Base-by-base conservation (phyloP, 1,140 invertebrate genomes). In the Drosophila seguyi region DNA sequence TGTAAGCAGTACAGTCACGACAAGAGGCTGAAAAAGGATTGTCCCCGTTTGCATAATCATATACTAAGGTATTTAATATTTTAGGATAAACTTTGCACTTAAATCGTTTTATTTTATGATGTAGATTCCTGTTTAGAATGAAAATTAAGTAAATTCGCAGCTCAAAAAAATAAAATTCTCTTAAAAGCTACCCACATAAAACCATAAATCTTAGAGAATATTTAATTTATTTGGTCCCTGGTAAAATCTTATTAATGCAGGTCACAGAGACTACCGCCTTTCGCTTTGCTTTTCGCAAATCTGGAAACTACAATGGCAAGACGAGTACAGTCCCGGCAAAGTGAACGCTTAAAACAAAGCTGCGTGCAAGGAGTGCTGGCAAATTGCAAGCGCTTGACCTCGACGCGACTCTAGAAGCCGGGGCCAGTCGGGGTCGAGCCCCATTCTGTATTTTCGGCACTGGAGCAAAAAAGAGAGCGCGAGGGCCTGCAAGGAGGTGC, bases 361-460 rank as follows among this genome's bases (percentile, higher is more conserved):
- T 50, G 67, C 53, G 36, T 42, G 55, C 50, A 39, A 71, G 50
- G 6, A 41, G 27, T 47, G 36, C 68, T 71, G 68, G 66, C 45
- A 75, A 75, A 75, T 75, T 75, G 73, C 60, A 75, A 16, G 7
- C 52, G 38, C 73, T 75, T 75, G 73, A 75, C 73, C 73, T 75
- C 73, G 73, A 34, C 45, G 72, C 50, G 52, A 72, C 69, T 72
- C 44, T 72, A 72, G 67, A 72, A 58, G 66, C 42, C 56, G 48
- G 25, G 22, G 31, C n/a, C 27, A 66, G 52, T 72, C 34, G 34
- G 58, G 60, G 73, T 58, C 44, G 42, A 25, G 53, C 4, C 41
- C 41, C 73, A 25, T 48, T 60, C 63, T 48, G 29, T 48, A 29
- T 41, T 63, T 56, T 50, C 34, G 39, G 67, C 56, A 38, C 10